Base-by-base conservation (phyloP, 2,797 vertebrate species). In the Neosilurus hyrtlii region DNA sequence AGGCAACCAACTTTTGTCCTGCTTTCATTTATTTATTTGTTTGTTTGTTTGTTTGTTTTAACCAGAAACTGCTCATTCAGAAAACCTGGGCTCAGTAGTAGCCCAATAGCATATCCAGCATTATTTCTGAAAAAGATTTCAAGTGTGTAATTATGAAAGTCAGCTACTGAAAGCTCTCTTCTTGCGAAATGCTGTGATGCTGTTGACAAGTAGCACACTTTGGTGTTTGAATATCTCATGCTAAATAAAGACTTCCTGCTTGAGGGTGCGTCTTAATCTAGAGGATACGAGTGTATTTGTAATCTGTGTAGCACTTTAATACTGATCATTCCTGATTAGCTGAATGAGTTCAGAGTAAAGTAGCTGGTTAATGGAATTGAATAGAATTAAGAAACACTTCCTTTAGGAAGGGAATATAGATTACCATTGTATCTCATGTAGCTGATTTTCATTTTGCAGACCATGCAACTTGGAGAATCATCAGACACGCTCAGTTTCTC, bases 391-490 rank as follows among this genome's bases (percentile, higher is more conserved):
- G 26, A 57, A 22, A 75, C 57, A 7, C 24, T 30, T 30, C 30
- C 30, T 30, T 30, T 30, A 20, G 72, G 16, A 74, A 20, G 9
- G 8, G 24, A 30, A 10, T 22, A 22, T 12, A 12, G 18, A 37
- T 22, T 1, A 37, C n/a, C 15, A 75, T 20, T 43, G 7, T 15
- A 26, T 37, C 24, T 65, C 49, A 2, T 79, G 43, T 65, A 26
- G 26, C 43, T 26, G 59, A 51, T 65, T 54, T 63, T 24, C 52
- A 75, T 71, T 30, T 49, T 84, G 54, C 90, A 94, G 94, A 92
- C 85, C 88, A 93, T 94, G 90, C 92, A 93, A 83, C 90, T 88
- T 0, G 90, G 93, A 5, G 85, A 67, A 22, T 95, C 92, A 22
- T 93, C 93, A n/a, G 93, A 94, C 22, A 89, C 87, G 6, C 81